Percentiles rank a stretch among this genome's conserved stretches.
Conservation (phyloP, 2,113 vertebrate genomes). For the Smithornis capensis region DNA sequence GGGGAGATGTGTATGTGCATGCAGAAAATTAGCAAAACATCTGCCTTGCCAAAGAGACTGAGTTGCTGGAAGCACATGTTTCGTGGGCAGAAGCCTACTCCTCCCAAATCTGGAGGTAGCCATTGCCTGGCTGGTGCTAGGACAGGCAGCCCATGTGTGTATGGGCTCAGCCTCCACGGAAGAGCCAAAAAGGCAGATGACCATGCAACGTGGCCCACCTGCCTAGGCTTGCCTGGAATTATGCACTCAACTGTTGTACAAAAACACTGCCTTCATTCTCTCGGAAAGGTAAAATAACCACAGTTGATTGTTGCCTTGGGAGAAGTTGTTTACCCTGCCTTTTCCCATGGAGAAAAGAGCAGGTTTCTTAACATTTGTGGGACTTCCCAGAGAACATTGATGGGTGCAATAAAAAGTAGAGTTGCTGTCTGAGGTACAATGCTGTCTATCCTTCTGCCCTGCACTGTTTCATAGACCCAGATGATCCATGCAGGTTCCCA, state of each 20-base stretch:
- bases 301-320: neutral
- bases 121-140: neutral
- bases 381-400: neutral
- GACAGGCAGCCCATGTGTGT: neutral
- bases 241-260: neutral
- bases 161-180: neutral
- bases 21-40: neutral
- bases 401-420: neutral
- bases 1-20: neutral
- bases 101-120: neutral
- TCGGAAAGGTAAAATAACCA: neutral
- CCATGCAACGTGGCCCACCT: neutral
- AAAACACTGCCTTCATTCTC: neutral
- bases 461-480: neutral
- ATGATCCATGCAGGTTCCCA: neutral
- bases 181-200: neutral
- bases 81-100: neutral
- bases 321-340: neutral
- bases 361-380: neutral
- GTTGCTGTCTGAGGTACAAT: neutral
- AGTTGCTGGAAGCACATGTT: neutral
- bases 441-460: neutral
- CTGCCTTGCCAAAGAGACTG: neutral
- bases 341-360: neutral
- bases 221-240: slow-evolving; percentile 27